A percentile compares a stretch with the other conserved stretches of the same genome.
These are phyloP conservation scores for Nestor notabilis DNA, from an alignment of 2,113 vertebrate species.

Conservation along the genomic window DNA sequence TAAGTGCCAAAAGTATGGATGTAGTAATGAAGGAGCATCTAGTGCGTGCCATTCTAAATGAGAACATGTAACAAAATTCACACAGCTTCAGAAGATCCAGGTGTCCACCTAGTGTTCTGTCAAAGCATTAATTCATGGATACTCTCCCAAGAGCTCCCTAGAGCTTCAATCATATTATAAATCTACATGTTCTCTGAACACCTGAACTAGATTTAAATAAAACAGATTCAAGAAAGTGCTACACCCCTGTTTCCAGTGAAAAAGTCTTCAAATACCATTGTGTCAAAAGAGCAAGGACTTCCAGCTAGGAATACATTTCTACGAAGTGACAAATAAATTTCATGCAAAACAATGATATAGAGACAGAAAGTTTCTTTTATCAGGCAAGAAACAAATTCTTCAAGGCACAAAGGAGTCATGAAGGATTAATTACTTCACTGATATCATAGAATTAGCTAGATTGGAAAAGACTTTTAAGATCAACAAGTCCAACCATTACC, in stretches of 20 bases:
- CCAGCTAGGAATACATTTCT: not conserved
- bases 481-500: not conserved
- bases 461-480: not conserved
- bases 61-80: not conserved
- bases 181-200: not conserved
- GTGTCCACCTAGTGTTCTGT: slow-evolving; percentile 43
- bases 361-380: not conserved
- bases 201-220: not conserved
- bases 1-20: not conserved
- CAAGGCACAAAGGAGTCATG: not conserved
- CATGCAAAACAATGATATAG: not conserved
- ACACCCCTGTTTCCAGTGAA: not conserved
- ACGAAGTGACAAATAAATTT: not conserved
- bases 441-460: not conserved
- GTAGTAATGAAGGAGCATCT: not conserved
- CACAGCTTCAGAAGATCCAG: slow-evolving; percentile 37
- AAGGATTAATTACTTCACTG: slow-evolving; percentile 7
- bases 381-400: not conserved
- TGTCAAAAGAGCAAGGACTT: not conserved
- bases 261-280: not conserved
- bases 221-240: not conserved
- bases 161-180: not conserved
- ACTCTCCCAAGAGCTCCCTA: not conserved
- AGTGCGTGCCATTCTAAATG: not conserved
- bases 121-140: not conserved